Evolutionary conservation across 2,888 invertebrate species (phyloP).

Genomic region (Diarsia mendica): DNA sequence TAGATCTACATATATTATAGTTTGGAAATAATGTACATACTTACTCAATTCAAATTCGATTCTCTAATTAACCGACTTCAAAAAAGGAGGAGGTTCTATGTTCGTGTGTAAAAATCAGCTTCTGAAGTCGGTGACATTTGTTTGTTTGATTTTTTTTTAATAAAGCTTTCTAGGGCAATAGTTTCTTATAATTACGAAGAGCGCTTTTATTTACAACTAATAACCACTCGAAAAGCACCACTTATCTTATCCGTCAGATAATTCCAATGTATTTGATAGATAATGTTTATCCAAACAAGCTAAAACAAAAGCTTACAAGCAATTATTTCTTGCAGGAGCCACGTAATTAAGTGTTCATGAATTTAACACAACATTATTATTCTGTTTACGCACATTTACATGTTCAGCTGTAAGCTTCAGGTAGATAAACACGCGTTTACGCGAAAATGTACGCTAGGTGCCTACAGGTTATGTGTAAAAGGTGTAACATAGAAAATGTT

Average conservation of each 20-base stretch:
- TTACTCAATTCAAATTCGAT: too few species aligned
- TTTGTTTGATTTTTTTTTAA: too few species aligned
- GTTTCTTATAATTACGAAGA: too few species aligned
- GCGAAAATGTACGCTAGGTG: slow-evolving; percentile 7
- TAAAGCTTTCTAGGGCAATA: too few species aligned
- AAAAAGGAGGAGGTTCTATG: too few species aligned
- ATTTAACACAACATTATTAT: slow-evolving; percentile 43
- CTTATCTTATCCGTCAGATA: too few species aligned
- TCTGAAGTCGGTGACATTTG: too few species aligned
- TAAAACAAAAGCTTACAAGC: not conserved
- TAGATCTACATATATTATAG: too few species aligned
- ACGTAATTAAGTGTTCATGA: slow-evolving; percentile 43
- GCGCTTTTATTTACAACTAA: not conserved
- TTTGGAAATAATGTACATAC: too few species aligned
- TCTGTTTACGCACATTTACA: slow-evolving; percentile 40
- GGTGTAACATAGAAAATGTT: slow-evolving; percentile 7
- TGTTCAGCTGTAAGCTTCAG: slow-evolving; percentile 28
- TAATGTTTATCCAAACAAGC: slow-evolving; percentile 1
- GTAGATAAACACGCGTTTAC: slow-evolving; percentile 31
- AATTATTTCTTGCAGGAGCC: slow-evolving; percentile 28
- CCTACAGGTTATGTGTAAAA: slow-evolving; percentile 1
- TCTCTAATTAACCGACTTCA: too few species aligned
- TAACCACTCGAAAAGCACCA: not conserved
- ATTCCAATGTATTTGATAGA: not conserved
- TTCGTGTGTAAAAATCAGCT: too few species aligned